phyloP scores from a whole-genome alignment of 2,113 vertebrate species.

The Nestor notabilis region DNA sequence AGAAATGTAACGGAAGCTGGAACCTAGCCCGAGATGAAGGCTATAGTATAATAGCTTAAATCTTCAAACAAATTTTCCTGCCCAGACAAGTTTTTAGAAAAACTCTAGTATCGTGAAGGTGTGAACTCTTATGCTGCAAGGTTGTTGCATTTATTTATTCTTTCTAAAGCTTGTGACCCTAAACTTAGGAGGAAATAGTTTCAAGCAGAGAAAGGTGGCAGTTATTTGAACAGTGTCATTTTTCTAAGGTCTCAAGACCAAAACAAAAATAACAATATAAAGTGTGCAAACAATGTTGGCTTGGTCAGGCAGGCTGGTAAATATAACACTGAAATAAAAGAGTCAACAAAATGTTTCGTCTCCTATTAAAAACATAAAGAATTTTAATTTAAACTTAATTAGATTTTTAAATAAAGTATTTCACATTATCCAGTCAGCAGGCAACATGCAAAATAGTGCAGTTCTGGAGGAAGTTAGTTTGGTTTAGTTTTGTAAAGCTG shows the following conservation, averaged over 20 bases:
- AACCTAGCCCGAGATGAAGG: neutral
- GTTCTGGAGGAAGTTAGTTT: slow-evolving; percentile 14
- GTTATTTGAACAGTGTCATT: neutral
- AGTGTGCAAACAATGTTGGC: neutral
- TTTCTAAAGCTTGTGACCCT: neutral
- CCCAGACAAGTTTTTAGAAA: neutral
- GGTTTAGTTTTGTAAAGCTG: slow-evolving; percentile 20
- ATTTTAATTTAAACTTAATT: slow-evolving; percentile 70
- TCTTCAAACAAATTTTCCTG: neutral
- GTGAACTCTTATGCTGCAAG: neutral
- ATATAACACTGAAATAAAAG: slow-evolving; percentile 34
- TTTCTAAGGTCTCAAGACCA: neutral
- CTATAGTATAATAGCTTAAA: neutral
- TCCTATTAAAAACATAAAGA: slow-evolving; percentile 49
- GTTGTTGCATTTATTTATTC: neutral
- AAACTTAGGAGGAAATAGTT: neutral
- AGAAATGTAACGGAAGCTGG: neutral
- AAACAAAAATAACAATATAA: neutral
- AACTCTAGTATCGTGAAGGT: neutral
- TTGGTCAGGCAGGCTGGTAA: slow-evolving; percentile 14
- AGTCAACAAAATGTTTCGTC: slow-evolving; percentile 6
- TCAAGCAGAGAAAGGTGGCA: neutral
- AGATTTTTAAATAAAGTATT: slow-evolving; percentile 50
- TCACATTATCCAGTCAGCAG: slow-evolving; percentile 14
- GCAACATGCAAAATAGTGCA: slow-evolving; percentile 38